phyloP scores from a whole-genome alignment of 2,113 vertebrate genomes.

The Austrofundulus limnaeus region DNA sequence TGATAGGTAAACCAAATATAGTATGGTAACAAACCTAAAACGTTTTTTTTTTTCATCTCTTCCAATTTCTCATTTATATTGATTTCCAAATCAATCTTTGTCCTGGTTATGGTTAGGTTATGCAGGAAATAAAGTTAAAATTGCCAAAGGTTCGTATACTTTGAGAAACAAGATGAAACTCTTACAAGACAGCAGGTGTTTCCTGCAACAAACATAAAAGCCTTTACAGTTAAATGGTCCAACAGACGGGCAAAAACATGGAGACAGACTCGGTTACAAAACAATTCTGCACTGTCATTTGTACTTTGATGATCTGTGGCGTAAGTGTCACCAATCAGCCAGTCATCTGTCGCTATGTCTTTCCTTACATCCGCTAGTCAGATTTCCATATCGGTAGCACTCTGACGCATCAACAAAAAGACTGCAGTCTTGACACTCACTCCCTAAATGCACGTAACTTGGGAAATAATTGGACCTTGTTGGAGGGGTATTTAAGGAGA shows the following conservation, averaged over 20 bases:
- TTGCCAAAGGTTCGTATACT: background rate
- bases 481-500: conserved; percentile 56
- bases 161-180: background rate
- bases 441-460: conserved; percentile 35
- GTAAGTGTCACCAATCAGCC: conserved; percentile 59
- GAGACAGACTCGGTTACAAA: conserved; percentile 26
- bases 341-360: conserved; percentile 65
- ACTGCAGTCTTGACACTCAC: conserved; percentile 44
- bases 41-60: background rate
- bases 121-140: background rate
- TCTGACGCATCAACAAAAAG: conserved; percentile 46
- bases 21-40: too few species aligned
- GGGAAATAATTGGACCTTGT: conserved; percentile 68
- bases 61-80: background rate
- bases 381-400: conserved; percentile 64
- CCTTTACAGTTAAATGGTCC: conserved; percentile 22
- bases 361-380: conserved; percentile 60
- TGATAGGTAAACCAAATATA: too few species aligned
- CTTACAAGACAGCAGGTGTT: conserved; percentile 19
- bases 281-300: conserved; percentile 38
- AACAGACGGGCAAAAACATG: background rate
- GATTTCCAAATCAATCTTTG: background rate
- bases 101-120: background rate
- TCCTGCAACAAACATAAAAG: conserved; percentile 27
- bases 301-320: conserved; percentile 46